A percentile compares a stretch with the other conserved stretches of the same genome.
Conservation (phyloP, 35 echinoderm and acorn worm genomes). For the Holothuria glaberrima region DNA sequence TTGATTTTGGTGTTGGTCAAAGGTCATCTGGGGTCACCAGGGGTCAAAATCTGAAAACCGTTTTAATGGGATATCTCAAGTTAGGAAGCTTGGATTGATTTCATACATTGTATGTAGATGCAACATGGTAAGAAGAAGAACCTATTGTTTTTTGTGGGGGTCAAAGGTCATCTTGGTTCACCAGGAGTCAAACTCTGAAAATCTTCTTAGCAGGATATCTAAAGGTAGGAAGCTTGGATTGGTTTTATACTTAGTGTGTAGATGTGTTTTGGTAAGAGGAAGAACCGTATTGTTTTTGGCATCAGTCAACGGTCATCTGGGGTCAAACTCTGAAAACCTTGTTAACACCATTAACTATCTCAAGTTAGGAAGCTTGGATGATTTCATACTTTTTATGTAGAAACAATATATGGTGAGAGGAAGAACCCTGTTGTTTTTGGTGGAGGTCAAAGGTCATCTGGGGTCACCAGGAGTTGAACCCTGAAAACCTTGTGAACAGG, state of each 20-base stretch:
- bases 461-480: neutral
- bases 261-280: no score
- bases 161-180: no score
- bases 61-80: neutral
- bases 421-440: neutral
- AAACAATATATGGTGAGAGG: no score
- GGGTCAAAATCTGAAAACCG: neutral
- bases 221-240: no score
- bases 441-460: constrained; percentile 15
- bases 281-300: neutral
- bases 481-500: neutral
- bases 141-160: no score
- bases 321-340: neutral
- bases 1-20: neutral
- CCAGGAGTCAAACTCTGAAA: no score
- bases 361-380: neutral
- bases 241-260: no score
- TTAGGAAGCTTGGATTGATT: neutral
- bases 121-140: no score
- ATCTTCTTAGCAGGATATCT: no score
- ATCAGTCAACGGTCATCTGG: neutral
- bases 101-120: neutral
- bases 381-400: neutral
- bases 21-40: neutral
- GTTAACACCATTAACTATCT: neutral